These are phyloP conservation scores for Lycaena phlaeas DNA, from an alignment of 2,888 invertebrate genomes.

Conservation along the genomic window DNA sequence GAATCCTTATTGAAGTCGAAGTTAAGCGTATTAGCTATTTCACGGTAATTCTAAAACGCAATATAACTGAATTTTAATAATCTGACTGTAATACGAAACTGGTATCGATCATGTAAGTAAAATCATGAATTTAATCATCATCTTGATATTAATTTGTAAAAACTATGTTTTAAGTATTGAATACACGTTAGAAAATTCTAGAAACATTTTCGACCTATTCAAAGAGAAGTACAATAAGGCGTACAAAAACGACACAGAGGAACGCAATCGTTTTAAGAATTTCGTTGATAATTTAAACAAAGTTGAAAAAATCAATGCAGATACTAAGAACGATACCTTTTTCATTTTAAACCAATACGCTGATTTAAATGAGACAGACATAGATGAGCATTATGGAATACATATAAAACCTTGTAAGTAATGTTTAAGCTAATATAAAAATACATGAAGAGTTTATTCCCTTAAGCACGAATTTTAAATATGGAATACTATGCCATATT, in stretches of 20 bases:
- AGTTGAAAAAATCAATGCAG: not conserved
- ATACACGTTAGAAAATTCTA: not conserved
- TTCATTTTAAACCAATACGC: not conserved
- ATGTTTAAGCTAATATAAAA: too few relatives aligned
- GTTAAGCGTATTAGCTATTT: too few relatives aligned
- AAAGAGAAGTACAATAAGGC: not conserved
- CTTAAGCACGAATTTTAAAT: too few relatives aligned
- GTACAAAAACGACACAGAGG: not conserved
- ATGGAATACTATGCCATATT: too few relatives aligned
- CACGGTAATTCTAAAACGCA: too few relatives aligned
- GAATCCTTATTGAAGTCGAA: too few relatives aligned
- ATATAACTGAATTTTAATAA: too few relatives aligned
- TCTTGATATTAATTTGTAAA: not conserved
- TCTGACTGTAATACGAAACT: too few relatives aligned
- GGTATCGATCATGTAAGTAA: too few relatives aligned
- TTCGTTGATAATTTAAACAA: constrained; percentile 1
- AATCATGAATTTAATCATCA: too few relatives aligned
- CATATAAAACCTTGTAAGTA: not conserved
- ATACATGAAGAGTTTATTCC: too few relatives aligned
- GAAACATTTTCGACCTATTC: not conserved
- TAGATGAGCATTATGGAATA: not conserved
- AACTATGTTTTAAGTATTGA: not conserved
- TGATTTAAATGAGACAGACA: not conserved
- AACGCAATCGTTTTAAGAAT: not conserved
- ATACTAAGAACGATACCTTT: not conserved